Evolutionary conservation across 2,888 invertebrate genomes (phyloP), one percentile per base, ranked within the genome.

Genomic region (Empis stercorea): DNA sequence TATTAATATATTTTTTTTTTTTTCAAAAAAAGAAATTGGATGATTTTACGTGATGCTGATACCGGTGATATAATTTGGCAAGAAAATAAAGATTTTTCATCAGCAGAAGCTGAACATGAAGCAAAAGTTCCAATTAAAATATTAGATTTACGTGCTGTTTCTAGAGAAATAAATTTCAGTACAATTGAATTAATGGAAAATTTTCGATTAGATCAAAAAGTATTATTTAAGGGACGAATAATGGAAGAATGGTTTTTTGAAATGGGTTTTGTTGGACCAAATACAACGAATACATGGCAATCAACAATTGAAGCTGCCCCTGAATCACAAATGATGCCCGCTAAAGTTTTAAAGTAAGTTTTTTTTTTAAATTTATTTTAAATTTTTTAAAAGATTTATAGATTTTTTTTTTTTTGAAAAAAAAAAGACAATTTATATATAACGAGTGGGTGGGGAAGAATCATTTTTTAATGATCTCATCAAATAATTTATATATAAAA

Each of bases 291-390:
- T 70, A 97, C 97, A 11, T 99, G 99, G 99, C 97, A 99, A 69
- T 95, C 93, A 46, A 78, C 94, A 48, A 95, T 99, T 59, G 95
- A 97, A 71, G 97, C 99, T 11, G 97, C 99, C 0, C 97, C 99
- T 0, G 97, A 99, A 69, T 92, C 92, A 46, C 95, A 99, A 72
- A 99, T 99, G 97, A 95, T 99, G 93, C 97, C 99, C n/a, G 95
- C 97, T 6, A 89, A 88, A 68, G 82, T 97, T 52, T 77, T 99
- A 56, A 97, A 93, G 94, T 94, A 71, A 70, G 71, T 60, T 42
- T 41, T 45, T 13, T n/a, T 17, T 23, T 34, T 39, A n/a, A 32
- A 39, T 36, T 30, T 7, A 10, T 16, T 42, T n/a, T n/a, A n/a
- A n/a, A 52, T 46, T 48, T n/a, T 37, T 51, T 46, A 10, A 30